These are phyloP conservation scores for Bicyclus anynana DNA, from an alignment of 1,140 invertebrate genomes.

Conservation along the genomic window DNA sequence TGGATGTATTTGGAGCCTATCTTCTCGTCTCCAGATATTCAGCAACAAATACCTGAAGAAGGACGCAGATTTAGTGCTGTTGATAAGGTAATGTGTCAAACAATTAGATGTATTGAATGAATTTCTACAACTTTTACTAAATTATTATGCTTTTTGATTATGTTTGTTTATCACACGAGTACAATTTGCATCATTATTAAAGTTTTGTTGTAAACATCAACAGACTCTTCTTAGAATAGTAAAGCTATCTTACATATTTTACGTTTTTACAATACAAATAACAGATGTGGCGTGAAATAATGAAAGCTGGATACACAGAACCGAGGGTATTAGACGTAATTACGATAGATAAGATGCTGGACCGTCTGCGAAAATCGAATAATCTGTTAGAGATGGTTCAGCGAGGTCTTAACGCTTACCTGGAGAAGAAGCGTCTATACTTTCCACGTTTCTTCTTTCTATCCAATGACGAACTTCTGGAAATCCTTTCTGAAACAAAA, in stretches of 20 bases:
- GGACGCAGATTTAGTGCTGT: slow-evolving; percentile 93
- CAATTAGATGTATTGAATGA: too few species aligned
- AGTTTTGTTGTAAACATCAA: too few species aligned
- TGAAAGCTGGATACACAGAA: slow-evolving; percentile 89
- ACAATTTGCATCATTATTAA: too few species aligned
- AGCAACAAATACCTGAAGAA: slow-evolving; percentile 94
- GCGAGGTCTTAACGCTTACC: slow-evolving; percentile 93
- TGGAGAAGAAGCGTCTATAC: slow-evolving; percentile 96
- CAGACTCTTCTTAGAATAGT: too few species aligned
- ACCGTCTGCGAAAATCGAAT: slow-evolving; percentile 93
- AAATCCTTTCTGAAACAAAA: slow-evolving; percentile 98
- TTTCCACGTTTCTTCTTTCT: slow-evolving; percentile 98
- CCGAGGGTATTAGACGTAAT: slow-evolving; percentile 90
- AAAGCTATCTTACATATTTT: too few species aligned
- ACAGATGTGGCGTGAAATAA: slow-evolving; percentile 94
- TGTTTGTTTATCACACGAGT: too few species aligned
- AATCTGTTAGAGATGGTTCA: slow-evolving; percentile 92
- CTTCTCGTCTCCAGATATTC: slow-evolving; percentile 98
- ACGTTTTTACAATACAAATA: not conserved
- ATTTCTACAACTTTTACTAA: too few species aligned
- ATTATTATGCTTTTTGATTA: too few species aligned
- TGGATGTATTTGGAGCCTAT: slow-evolving; percentile 99
- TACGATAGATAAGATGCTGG: slow-evolving; percentile 95
- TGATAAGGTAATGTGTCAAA: slow-evolving; percentile 85
- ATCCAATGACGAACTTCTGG: slow-evolving; percentile 96